Evolutionary conservation across 2,113 vertebrate genomes (phyloP), one percentile per base, ranked within the genome.

Genomic region (Xiphorhynchus elegans): DNA sequence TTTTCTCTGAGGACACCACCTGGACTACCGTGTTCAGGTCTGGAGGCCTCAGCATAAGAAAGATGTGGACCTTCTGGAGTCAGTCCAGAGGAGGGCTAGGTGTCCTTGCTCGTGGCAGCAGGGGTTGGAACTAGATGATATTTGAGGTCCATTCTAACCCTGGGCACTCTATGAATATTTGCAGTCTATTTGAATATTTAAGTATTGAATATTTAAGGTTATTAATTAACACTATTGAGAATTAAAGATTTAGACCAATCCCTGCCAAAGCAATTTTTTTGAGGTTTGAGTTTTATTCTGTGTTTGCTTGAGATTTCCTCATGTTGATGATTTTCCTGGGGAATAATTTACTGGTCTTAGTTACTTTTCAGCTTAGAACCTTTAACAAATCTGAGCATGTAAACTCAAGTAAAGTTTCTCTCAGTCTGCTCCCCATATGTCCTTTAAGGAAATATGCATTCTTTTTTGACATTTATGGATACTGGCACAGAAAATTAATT

Each of bases 1-100:
- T 2, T 4, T 9, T 40, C 35, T 81, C 1, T 1, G 33, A 44
- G 69, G 19, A 46, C 11, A 17, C 4, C 5, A 63, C 2, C 55
- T 28, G 8, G 31, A 42, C 12, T 33, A 33, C 8, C 31, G 39
- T 31, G 19, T 42, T 44, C 29, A 42, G 19, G 19, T 31, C 62
- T 20, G 13, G 62, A 64, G 62, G 40, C 40, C 40, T 64, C 28
- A 44, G 19, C 13, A 21, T 64, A 42, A 64, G 39, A 64, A 42
- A 31, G 28, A 44, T 40, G 62, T 64, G 39, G 28, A 21, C 12
- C 62, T 29, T 31, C 62, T 42, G 19, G 12, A 42, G 39, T 40
- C 28, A 42, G 17, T 40, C 39, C 8, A 29, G 26, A 63, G 12
- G 12, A 40, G 62, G 39, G 18, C 28, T 21, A 15, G 15, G 33